A percentile compares a stretch with the other conserved stretches of the same genome.
These are phyloP conservation scores for Chaetorhynchus papuensis DNA, from an alignment of 2,113 vertebrate genomes.

Conservation along the genomic window DNA sequence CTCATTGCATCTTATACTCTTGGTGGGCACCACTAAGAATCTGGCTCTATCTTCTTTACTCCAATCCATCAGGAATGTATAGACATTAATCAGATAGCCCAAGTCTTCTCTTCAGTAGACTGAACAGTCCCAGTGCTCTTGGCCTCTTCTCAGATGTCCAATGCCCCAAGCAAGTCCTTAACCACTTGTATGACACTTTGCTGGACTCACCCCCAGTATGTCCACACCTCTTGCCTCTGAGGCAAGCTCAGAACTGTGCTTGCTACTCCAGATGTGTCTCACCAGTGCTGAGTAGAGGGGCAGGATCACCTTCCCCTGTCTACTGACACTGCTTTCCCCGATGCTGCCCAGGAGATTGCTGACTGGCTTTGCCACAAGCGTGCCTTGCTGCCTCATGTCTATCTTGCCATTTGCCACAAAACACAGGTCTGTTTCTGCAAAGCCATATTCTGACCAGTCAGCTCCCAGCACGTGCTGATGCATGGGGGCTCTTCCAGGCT, in stretches of 20 bases:
- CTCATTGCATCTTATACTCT: neutral
- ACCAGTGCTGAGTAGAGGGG: neutral
- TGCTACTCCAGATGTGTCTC: neutral
- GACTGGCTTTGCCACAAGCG: neutral
- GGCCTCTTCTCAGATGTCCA: neutral
- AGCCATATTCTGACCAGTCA: neutral
- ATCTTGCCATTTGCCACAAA: neutral
- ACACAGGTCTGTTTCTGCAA: neutral
- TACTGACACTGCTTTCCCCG: neutral
- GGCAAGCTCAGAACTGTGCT: neutral
- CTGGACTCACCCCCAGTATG: neutral
- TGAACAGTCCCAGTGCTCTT: neutral
- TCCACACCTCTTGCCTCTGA: neutral
- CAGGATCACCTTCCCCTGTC: neutral
- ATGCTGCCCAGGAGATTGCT: neutral
- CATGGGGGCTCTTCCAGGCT: neutral
- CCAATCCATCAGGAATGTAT: neutral
- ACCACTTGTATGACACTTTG: neutral
- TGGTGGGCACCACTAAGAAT: neutral
- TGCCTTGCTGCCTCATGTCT: neutral
- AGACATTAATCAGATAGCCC: neutral
- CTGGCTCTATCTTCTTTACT: neutral
- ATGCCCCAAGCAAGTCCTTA: neutral
- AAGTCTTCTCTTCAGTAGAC: neutral
- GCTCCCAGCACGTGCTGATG: neutral